These are phyloP conservation scores for Phylloscopus trochiloides DNA, from an alignment of 2,113 vertebrate genomes.

Conservation along the genomic window DNA sequence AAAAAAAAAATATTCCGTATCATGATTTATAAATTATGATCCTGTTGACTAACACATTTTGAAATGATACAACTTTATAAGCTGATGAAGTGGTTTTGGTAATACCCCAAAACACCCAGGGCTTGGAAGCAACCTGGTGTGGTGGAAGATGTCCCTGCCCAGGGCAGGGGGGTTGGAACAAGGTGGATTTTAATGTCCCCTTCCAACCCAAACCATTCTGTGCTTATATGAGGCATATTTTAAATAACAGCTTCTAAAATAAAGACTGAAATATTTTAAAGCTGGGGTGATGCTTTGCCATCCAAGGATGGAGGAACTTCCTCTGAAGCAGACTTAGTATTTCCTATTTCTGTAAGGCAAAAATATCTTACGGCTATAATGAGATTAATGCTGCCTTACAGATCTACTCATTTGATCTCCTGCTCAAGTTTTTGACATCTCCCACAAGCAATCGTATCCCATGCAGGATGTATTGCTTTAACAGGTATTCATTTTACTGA, in stretches of 20 bases:
- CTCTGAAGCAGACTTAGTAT: not conserved
- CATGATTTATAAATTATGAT: not conserved
- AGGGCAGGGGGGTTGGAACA: not conserved
- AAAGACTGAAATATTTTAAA: not conserved
- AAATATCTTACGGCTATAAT: not conserved
- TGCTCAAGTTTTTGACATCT: slow-evolving; percentile 10
- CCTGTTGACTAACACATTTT: not conserved
- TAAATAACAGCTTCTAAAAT: not conserved
- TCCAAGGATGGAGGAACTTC: not conserved
- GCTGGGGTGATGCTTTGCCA: not conserved
- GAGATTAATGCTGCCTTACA: not conserved
- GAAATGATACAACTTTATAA: not conserved
- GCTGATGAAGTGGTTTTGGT: not conserved
- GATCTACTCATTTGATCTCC: not conserved
- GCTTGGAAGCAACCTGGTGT: not conserved
- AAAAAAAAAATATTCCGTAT: not conserved
- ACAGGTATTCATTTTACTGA: slow-evolving; percentile 65
- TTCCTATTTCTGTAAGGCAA: not conserved
- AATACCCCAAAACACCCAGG: rapidly evolving
- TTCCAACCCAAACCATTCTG: not conserved
- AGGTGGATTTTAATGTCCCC: not conserved
- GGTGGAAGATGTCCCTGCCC: not conserved
- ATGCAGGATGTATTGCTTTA: slow-evolving; percentile 15
- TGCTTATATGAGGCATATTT: not conserved
- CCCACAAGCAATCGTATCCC: not conserved